These are phyloP conservation scores for Salvator merianae DNA, from an alignment of 2,113 vertebrate species.

Conservation along the genomic window DNA sequence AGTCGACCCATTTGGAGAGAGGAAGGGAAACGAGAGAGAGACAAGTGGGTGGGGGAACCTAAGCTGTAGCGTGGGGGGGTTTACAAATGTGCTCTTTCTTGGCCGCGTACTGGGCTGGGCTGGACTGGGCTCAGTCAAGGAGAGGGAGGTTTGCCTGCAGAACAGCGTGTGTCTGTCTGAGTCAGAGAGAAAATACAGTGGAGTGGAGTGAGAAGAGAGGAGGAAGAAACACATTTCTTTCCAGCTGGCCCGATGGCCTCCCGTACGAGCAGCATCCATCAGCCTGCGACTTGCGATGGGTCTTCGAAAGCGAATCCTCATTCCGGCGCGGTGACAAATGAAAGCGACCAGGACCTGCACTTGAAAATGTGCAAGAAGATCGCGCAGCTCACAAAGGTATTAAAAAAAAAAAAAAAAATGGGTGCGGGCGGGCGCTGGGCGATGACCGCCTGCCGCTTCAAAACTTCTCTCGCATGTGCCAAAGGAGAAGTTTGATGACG, in stretches of 20 bases:
- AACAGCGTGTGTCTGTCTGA: too few species aligned
- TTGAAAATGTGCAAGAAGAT: constrained; percentile 99
- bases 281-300: constrained; percentile 76
- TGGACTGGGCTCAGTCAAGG: constrained; percentile 59
- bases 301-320: constrained; percentile 81
- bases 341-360: constrained; percentile 86
- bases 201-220: too few species aligned
- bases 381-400: constrained; percentile 97
- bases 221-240: not conserved
- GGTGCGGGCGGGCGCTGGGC: not conserved
- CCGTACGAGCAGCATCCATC: constrained; percentile 81
- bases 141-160: not conserved
- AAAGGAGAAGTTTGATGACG: not conserved
- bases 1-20: constrained; percentile 39
- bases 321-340: constrained; percentile 67
- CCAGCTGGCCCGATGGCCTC: constrained; percentile 80
- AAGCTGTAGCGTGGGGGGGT: not conserved
- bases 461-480: not conserved
- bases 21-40: not conserved
- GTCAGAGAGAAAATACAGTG: too few species aligned
- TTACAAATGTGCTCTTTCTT: constrained; percentile 26
- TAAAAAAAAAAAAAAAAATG: constrained; percentile 41
- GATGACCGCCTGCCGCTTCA: too few species aligned
- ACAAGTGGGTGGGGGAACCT: not conserved
- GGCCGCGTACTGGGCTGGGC: constrained; percentile 43